A percentile compares a stretch with the other conserved stretches of the same genome.
Conservation (phyloP, 2,113 vertebrate species). For the Pseudopipra pipra region DNA sequence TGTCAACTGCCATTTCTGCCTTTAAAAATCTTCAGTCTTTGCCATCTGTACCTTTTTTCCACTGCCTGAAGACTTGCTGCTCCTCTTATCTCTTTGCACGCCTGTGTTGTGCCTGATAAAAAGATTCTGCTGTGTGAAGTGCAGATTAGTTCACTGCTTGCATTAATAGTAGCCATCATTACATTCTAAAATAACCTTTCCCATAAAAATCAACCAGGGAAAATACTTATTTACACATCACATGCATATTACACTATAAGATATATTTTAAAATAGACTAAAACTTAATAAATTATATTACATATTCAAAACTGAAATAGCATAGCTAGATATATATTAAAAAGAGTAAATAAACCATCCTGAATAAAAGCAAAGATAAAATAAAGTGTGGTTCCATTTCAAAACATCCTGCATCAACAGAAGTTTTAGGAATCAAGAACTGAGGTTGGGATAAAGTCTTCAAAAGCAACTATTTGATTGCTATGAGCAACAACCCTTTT, state of each 20-base stretch:
- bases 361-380: background rate
- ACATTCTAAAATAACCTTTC: background rate
- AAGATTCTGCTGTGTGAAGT: constrained; percentile 16
- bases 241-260: background rate
- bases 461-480: background rate
- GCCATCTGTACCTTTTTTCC: background rate
- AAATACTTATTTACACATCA: background rate
- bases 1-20: background rate
- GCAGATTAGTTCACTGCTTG: constrained; percentile 17
- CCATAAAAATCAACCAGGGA: background rate
- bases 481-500: background rate
- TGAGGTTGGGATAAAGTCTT: background rate
- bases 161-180: background rate
- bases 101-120: constrained; percentile 4
- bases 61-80: background rate
- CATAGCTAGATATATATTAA: background rate
- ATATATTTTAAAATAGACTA: background rate
- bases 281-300: background rate
- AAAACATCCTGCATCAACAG: background rate
- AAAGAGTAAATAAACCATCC: background rate
- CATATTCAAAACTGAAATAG: background rate
- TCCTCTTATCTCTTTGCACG: background rate
- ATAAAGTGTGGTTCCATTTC: background rate
- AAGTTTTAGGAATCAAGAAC: background rate
- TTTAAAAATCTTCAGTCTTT: constrained; percentile 7